Evolutionary conservation across 2,888 invertebrate genomes (phyloP), one percentile per base, ranked within the genome.

Genomic region (Cheilosia variabilis): DNA sequence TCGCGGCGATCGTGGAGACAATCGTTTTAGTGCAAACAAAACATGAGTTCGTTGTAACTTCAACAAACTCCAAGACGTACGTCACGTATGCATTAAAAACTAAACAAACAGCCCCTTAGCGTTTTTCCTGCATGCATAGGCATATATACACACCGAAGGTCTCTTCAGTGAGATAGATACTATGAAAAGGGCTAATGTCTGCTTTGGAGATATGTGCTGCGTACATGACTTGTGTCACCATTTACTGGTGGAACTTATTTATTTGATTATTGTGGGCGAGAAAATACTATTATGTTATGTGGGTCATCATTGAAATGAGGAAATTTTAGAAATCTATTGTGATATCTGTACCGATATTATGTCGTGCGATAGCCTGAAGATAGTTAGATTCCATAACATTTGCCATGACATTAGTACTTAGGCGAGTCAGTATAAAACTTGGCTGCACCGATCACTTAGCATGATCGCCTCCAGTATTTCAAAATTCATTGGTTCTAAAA

Each of bases 161-260:
- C 27, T 53, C 37, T 34, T 4, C 5, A n/a, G 50, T 50, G 13
- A 2, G 9, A 6, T 24, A 22, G 24, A 15, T 7, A 43, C 27
- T 27, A 1, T 15, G 15, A 34, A 43, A 55, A 68, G 43, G 43
- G 66, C 53, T 43, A 9, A 4, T 37, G 17, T 13, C 52, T 52
- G 24, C 47, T 7, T n/a, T 65, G 15, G 7, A 27, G 10, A 24
- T 24, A 24, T 15, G 5, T 15, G 2, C 5, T 10, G 22, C 10
- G 52, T 52, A 53, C 22, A 52, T 66, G 65, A 53, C 53, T 24
- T 37, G 17, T 41, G 1, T 52, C n/a, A 53, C 10, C n/a, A n/a
- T 17, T n/a, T 17, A 9, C 45, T 6, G n/a, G 9, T n/a, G 45
- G 22, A 24, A 52, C 24, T 4, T 22, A 24, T 4, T 19, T 22